A percentile compares a stretch with the other conserved stretches of the same genome.
Conservation (phyloP, 2,888 invertebrate genomes). For the Heteropelma amictum region DNA sequence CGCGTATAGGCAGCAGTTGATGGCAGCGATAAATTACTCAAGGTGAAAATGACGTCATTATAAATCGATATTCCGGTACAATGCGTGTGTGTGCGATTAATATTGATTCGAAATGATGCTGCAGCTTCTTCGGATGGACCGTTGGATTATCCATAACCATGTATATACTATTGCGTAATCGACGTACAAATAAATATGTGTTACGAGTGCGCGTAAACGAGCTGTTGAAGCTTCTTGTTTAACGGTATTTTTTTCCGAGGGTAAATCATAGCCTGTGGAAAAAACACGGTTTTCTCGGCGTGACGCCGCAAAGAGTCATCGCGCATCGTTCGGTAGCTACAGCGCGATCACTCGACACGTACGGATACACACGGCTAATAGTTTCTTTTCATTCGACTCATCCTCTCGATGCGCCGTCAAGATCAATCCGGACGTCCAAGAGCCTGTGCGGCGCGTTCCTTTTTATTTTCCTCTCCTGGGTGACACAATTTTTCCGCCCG, state of each 20-base stretch:
- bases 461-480: slow-evolving; percentile 12
- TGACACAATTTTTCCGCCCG: not conserved
- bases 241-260: slow-evolving; percentile 1
- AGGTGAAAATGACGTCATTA: slow-evolving; percentile 10
- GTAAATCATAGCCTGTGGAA: no score
- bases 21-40: slow-evolving; percentile 5
- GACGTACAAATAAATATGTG: slow-evolving; percentile 16
- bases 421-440: slow-evolving; percentile 37
- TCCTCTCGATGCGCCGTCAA: not conserved
- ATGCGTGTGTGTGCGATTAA: no score
- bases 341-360: slow-evolving; percentile 25
- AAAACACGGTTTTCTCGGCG: slow-evolving; percentile 16
- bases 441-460: slow-evolving; percentile 25
- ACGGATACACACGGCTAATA: slow-evolving; percentile 37
- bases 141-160: slow-evolving; percentile 36
- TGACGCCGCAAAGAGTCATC: slow-evolving; percentile 52
- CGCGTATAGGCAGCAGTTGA: slow-evolving; percentile 5
- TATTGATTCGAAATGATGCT: not conserved
- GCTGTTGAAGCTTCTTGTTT: slow-evolving; percentile 23
- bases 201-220: slow-evolving; percentile 36
- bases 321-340: slow-evolving; percentile 46
- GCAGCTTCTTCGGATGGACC: slow-evolving; percentile 40
- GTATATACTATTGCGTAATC: no score
- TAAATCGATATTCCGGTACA: not conserved
- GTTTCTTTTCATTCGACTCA: slow-evolving; percentile 49